Conservation (phyloP, 2,797 vertebrate genomes). For the Holocentrus rufus region DNA sequence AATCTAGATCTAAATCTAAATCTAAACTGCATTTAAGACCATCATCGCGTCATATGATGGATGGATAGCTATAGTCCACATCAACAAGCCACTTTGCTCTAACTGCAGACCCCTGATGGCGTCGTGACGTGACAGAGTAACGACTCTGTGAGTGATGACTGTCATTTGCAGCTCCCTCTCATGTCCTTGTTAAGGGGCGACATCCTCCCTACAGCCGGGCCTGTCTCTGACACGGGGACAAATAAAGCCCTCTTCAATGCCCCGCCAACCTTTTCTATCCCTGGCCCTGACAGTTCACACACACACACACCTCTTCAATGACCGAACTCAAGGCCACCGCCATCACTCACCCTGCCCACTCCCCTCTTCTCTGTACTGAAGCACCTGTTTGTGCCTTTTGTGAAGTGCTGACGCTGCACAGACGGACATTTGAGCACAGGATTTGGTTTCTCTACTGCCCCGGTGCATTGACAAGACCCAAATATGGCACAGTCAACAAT, state of each 20-base stretch:
- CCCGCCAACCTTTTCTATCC: background rate
- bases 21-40: no score
- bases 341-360: background rate
- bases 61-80: background rate
- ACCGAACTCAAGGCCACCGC: background rate
- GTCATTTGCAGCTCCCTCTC: slow-evolving; percentile 52
- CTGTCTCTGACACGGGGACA: slow-evolving; percentile 56
- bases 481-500: background rate
- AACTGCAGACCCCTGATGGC: slow-evolving; percentile 9
- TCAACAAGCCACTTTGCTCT: background rate
- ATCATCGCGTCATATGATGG: no score
- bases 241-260: slow-evolving; percentile 40
- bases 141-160: slow-evolving; percentile 6
- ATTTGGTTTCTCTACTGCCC: slow-evolving; percentile 1
- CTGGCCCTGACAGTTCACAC: slow-evolving; percentile 32
- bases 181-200: slow-evolving; percentile 18
- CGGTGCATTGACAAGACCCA: background rate
- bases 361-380: background rate
- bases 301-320: background rate
- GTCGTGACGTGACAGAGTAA: background rate
- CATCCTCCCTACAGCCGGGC: background rate
- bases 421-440: background rate
- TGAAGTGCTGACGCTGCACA: slow-evolving; percentile 35
- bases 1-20: no score
- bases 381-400: slow-evolving; percentile 31